Conservation (phyloP, 2,888 invertebrate genomes). For the Agonum fuliginosum region DNA sequence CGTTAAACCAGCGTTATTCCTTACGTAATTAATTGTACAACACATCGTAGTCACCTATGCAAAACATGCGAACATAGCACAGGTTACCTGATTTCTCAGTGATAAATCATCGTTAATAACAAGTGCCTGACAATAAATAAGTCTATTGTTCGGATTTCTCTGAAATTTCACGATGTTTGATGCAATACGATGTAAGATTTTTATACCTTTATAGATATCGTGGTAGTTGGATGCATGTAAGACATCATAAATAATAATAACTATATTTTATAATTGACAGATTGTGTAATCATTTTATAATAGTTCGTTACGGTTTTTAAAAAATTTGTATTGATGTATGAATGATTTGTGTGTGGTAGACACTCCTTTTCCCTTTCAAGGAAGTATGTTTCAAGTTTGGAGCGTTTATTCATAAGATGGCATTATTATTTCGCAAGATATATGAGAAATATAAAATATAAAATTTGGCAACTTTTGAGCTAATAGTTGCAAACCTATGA, state of each 20-base stretch:
- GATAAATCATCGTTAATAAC: slow-evolving; percentile 42
- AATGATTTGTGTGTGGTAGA: not conserved
- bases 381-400: slow-evolving; percentile 10
- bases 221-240: not conserved
- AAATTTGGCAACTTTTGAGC: no score
- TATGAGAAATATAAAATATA: no score
- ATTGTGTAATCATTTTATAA: slow-evolving; percentile 26
- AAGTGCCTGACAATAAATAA: slow-evolving; percentile 20
- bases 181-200: slow-evolving; percentile 17
- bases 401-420: slow-evolving; percentile 2
- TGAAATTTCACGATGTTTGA: slow-evolving; percentile 14
- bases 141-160: slow-evolving; percentile 39
- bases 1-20: slow-evolving; percentile 1
- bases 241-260: slow-evolving; percentile 19
- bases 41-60: slow-evolving; percentile 34
- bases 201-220: not conserved
- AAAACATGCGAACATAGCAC: slow-evolving; percentile 19
- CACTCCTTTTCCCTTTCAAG: slow-evolving; percentile 22
- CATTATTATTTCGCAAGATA: not conserved
- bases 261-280: slow-evolving; percentile 30
- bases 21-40: slow-evolving; percentile 35
- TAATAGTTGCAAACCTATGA: no score
- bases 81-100: not conserved
- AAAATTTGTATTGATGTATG: slow-evolving; percentile 20
- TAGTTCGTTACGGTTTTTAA: slow-evolving; percentile 4